phyloP scores from a whole-genome alignment of 64 coral and sea anemone genomes.

The Hydrozoanthus tunicans region DNA sequence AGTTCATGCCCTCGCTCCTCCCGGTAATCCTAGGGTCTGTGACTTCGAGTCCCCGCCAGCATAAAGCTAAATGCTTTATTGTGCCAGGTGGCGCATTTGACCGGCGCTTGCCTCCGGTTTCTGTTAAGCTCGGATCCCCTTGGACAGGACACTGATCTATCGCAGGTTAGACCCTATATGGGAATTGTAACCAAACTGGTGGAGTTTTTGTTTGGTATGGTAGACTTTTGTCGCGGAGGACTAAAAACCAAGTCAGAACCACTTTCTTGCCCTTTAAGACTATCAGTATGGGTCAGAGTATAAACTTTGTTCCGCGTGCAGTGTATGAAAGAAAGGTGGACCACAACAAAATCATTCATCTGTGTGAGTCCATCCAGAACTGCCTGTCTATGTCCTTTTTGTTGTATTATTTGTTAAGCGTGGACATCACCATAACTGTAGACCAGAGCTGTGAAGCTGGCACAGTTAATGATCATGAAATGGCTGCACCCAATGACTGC shows the following conservation, averaged over 20 bases:
- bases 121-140: no score
- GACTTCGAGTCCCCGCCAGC: no score
- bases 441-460: not conserved
- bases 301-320: slow-evolving; percentile 54
- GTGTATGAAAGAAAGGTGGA: slow-evolving; percentile 33
- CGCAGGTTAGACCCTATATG: not conserved
- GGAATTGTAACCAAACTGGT: slow-evolving; percentile 39
- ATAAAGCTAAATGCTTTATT: no score
- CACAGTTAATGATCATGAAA: slow-evolving; percentile 3
- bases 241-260: slow-evolving; percentile 57
- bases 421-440: slow-evolving; percentile 1
- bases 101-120: no score
- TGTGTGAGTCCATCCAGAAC: slow-evolving; percentile 25
- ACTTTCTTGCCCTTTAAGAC: slow-evolving; percentile 47
- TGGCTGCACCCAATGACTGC: slow-evolving; percentile 10
- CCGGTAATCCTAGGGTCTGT: no score
- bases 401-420: not conserved
- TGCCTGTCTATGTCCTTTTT: slow-evolving; percentile 10
- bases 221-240: slow-evolving; percentile 49
- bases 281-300: slow-evolving; percentile 42
- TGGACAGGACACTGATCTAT: no score
- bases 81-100: no score
- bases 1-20: no score
- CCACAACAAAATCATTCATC: slow-evolving; percentile 33
- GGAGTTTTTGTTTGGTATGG: slow-evolving; percentile 48